A percentile compares a stretch with the other conserved stretches of the same genome.
Evolutionary conservation across 2,113 vertebrate genomes (phyloP).

Genomic region (Cochlearius cochlearius): DNA sequence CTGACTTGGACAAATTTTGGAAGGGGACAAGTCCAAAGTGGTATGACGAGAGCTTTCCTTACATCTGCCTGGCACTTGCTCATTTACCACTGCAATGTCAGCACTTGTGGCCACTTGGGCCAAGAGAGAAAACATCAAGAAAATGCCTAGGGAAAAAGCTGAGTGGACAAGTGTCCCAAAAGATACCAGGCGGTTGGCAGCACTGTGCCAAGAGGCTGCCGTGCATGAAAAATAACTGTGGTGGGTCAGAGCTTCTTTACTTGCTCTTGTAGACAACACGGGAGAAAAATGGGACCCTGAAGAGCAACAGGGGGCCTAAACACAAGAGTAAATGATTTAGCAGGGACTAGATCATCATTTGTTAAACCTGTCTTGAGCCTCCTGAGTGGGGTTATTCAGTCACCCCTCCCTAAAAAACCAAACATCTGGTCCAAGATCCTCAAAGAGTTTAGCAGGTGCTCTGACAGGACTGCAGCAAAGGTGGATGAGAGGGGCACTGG

Average conservation of each 20-base stretch:
- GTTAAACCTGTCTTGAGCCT: not conserved
- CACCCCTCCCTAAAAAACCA: not conserved
- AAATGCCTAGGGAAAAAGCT: constrained; percentile 5
- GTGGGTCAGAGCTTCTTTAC: not conserved
- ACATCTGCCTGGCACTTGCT: not conserved
- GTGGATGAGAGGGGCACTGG: not conserved
- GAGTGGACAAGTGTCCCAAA: not conserved
- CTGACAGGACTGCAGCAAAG: not conserved
- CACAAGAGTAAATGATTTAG: not conserved
- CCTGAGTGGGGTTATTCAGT: not conserved
- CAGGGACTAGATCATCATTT: not conserved
- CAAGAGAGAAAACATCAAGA: constrained; percentile 8
- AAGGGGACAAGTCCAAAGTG: not conserved
- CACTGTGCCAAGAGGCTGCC: not conserved
- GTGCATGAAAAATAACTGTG: not conserved
- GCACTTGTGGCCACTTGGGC: not conserved
- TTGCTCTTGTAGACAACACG: not conserved
- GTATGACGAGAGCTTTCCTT: not conserved
- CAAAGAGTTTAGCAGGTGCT: not conserved
- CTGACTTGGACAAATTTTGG: not conserved
- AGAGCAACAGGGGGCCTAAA: not conserved
- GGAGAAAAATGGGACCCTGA: not conserved
- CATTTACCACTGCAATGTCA: not conserved
- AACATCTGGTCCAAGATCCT: not conserved
- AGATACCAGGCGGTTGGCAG: not conserved